Conservation (phyloP, 2,888 invertebrate species). For the Acrobeloides nanus region DNA sequence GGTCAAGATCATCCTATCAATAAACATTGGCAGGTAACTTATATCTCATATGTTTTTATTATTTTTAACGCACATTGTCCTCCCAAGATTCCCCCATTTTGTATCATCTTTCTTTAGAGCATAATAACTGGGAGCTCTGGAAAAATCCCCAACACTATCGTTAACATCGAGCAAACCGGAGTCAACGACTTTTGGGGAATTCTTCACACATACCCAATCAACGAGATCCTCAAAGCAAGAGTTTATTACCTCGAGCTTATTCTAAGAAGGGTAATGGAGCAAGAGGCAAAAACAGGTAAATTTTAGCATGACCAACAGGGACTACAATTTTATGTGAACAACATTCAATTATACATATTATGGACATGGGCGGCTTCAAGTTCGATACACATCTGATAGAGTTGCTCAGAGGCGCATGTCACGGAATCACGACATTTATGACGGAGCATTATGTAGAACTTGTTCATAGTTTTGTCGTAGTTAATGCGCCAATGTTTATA, state of each 20-base stretch:
- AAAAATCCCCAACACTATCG: slow-evolving; percentile 35
- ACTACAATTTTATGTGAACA: slow-evolving; percentile 31
- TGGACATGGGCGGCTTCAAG: slow-evolving; percentile 45
- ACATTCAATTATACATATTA: slow-evolving; percentile 42
- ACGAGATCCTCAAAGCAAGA: slow-evolving; percentile 33
- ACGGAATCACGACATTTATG: slow-evolving; percentile 47
- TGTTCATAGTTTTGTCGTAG: slow-evolving; percentile 45
- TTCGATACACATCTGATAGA: slow-evolving; percentile 36
- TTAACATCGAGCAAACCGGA: slow-evolving; percentile 49
- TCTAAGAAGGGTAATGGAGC: slow-evolving; percentile 43
- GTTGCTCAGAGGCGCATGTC: slow-evolving; percentile 35
- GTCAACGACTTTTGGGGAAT: slow-evolving; percentile 43
- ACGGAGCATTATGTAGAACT: slow-evolving; percentile 37
- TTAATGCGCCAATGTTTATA: slow-evolving; percentile 46
- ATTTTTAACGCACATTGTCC: too few relatives aligned
- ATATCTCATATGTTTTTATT: too few relatives aligned
- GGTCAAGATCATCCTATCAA: too few relatives aligned
- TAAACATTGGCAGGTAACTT: too few relatives aligned
- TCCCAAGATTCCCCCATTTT: too few relatives aligned
- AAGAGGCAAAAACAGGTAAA: slow-evolving; percentile 36
- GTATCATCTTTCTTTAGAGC: slow-evolving; percentile 27
- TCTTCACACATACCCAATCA: slow-evolving; percentile 30
- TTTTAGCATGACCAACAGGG: slow-evolving; percentile 2
- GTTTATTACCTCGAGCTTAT: slow-evolving; percentile 47
- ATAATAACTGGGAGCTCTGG: slow-evolving; percentile 39